phyloP scores from a whole-genome alignment of 2,888 invertebrate species.

The Arctia plantaginis region DNA sequence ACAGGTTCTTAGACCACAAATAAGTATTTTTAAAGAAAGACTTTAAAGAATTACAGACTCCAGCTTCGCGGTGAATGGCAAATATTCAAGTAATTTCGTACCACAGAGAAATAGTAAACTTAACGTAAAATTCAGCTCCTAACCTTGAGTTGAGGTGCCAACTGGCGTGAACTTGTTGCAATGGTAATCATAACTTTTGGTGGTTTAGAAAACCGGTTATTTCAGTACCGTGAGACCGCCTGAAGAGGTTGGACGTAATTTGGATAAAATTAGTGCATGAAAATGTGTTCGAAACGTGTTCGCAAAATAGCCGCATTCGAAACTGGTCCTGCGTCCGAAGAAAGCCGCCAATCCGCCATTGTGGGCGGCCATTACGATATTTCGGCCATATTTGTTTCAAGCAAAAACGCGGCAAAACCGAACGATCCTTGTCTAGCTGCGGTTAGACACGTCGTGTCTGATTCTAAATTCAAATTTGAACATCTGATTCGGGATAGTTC shows the following conservation, averaged over 20 bases:
- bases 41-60: constrained; percentile 50
- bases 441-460: constrained; percentile 55
- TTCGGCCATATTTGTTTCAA: constrained; percentile 81
- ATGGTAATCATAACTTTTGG: constrained; percentile 63
- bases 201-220: constrained; percentile 75
- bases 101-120: constrained; percentile 64
- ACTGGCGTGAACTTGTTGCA: constrained; percentile 61
- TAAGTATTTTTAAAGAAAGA: constrained; percentile 52
- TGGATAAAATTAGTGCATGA: constrained; percentile 68
- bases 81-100: constrained; percentile 61
- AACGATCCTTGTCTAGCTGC: constrained; percentile 62
- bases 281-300: constrained; percentile 64
- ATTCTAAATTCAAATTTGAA: constrained; percentile 62
- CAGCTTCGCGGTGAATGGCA: constrained; percentile 62
- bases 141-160: constrained; percentile 68
- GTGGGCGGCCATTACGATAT: constrained; percentile 76
- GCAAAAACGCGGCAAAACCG: constrained; percentile 76
- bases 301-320: constrained; percentile 69
- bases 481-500: constrained; percentile 59
- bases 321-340: constrained; percentile 74
- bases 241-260: constrained; percentile 77
- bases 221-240: constrained; percentile 76
- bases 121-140: constrained; percentile 63
- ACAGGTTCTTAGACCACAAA: constrained; percentile 52
- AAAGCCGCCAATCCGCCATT: constrained; percentile 74